Evolutionary conservation across 1,140 invertebrate genomes (phyloP), one percentile per base, ranked within the genome.

Genomic region (Brachionus manjavacas): DNA sequence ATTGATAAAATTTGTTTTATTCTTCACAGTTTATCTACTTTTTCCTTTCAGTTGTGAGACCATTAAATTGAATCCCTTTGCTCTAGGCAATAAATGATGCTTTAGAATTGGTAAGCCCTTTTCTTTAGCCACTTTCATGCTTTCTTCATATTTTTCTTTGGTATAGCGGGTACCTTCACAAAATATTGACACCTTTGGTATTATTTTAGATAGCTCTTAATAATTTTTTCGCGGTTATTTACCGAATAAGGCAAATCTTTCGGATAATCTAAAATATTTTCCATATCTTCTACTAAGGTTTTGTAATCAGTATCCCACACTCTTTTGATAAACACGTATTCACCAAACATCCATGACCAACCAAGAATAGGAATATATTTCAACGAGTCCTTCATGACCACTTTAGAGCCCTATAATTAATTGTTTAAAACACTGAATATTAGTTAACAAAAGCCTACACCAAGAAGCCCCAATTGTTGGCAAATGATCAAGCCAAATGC

Each of bases 161-260:
- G 95, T 97, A 86, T 96, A 97, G 39, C 96, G 91, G 1, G 96
- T 98, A 6, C 96, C 96, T 90, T 98, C 96, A 7, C 95, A 94
- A 87, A 95, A 97, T n/a, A 98, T 88, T 43, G 97, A 88, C 85
- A 97, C 89, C 94, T 95, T 85, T 35, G 91, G 90, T 25, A 28
- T 46, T 43, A 46, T 25, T 55, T 31, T 6, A 68, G 49, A 28
- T 12, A 20, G 7, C 39, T 35, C 7, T 52, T 11, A 20, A 39
- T 46, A 2, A 46, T 28, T 78, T 28, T 78, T n/a, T 35, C 0
- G 66, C 6, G n/a, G 0, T 4, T 12, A 31, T 88, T 87, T 86
- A 89, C 88, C 20, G 87, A 89, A 52, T 89, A 87, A 85, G 86
- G 87, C 76, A 87, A 88, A 70, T 86, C 85, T 23, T 87, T 86